Base-by-base conservation (phyloP, 2,888 invertebrate genomes). In the Fissipunctia ypsillon region DNA sequence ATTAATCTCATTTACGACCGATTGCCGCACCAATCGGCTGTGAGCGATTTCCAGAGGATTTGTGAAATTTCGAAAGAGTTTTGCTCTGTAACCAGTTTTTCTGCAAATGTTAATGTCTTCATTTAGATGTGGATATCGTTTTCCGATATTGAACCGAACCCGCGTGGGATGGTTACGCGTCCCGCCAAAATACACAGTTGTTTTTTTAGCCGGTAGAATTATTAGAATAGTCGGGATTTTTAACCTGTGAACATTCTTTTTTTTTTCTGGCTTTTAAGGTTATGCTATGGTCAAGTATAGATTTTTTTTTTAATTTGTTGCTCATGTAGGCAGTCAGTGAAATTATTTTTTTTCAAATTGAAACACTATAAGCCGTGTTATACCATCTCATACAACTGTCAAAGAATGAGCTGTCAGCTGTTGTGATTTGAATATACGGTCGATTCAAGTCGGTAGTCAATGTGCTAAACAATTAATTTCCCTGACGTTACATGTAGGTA, bases 1-100 rank as follows among this genome's bases (percentile, higher is more conserved):
- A 92, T 91, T 93, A 93, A 92, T 92, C 91, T 88, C 85, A 88
- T 92, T 92, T 91, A 88, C 89, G 88, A 89, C 80, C 89, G 89
- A 90, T 91, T 90, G 90, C 89, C 84, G 88, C 83, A 89, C 87
- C 80, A 89, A 90, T 90, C 88, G 87, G 76, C 81, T 83, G 88
- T 88, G 85, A 91, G 85, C 87, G 86, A 89, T 91, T 91, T 87
- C 75, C 81, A 81, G 78, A 81, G 88, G 84, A 87, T 89, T 89
- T 84, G 81, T 84, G 80, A 87, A 72, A 82, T 86, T 86, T 85
- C 81, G 73, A 87, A 87, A 83, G 81, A 76, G 76, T 76, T 85
- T 80, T 78, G 50, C 67, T 67, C 67, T 79, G 70, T 76, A 84
- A 86, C 84, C 85, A 81, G 76, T 87, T 88, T 87, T 89, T 82